Conservation (phyloP, 2,113 vertebrate species). For the Danio rerio region GRCz12tu NC_133181.1:39790001-39790500, state of each 20-base stretch:
- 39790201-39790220: slow-evolving; percentile 54
- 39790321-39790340: slow-evolving; percentile 45
- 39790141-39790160: slow-evolving; percentile 42
- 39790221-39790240: slow-evolving; percentile 33
- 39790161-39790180: slow-evolving; percentile 11
- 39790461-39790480: background rate
- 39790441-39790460: background rate
- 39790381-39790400: slow-evolving; percentile 38
- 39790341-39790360: background rate
- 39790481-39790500: no score
- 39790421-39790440: background rate
- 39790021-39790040: background rate
- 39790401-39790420: background rate
- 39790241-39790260: slow-evolving; percentile 55
- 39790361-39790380: slow-evolving; percentile 51
- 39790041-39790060: slow-evolving; percentile 6
- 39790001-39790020: slow-evolving; percentile 11
- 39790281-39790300: slow-evolving; percentile 52
- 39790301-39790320: slow-evolving; percentile 50
- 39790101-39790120: slow-evolving; percentile 45
- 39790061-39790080: slow-evolving; percentile 26
- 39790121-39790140: slow-evolving; percentile 38
- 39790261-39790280: slow-evolving; percentile 67
- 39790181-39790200: slow-evolving; percentile 42
- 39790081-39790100: slow-evolving; percentile 47